A percentile compares a stretch with the other conserved stretches of the same genome.
Conservation (phyloP, 2,888 invertebrate genomes). For the Diaprepes abbreviatus region DNA sequence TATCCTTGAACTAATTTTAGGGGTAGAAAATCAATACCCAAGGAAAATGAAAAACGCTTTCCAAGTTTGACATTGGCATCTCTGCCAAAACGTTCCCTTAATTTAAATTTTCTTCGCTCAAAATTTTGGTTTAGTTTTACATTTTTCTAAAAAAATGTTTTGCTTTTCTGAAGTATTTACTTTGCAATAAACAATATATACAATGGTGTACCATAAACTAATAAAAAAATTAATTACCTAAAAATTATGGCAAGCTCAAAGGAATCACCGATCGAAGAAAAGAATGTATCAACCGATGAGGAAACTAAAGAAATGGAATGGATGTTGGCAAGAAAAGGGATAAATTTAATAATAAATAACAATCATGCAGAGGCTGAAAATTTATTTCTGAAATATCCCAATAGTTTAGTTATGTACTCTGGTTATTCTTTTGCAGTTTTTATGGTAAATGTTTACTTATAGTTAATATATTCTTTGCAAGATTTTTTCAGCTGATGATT, state of each 20-base stretch:
- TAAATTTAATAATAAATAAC: slow-evolving; percentile 69
- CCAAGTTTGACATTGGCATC: slow-evolving; percentile 37
- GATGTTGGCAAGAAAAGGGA: slow-evolving; percentile 67
- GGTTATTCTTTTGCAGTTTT: slow-evolving; percentile 69
- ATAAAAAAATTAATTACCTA: neutral
- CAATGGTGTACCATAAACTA: neutral
- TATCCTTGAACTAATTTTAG: slow-evolving; percentile 21
- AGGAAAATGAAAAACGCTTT: slow-evolving; percentile 16
- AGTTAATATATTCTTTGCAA: too few relatives aligned
- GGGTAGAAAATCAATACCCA: slow-evolving; percentile 33
- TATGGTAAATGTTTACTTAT: slow-evolving; percentile 63
- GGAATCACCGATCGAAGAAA: neutral
- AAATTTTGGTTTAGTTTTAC: slow-evolving; percentile 31
- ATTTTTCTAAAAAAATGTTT: slow-evolving; percentile 8
- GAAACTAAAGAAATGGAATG: slow-evolving; percentile 59
- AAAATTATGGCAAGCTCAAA: slow-evolving; percentile 24
- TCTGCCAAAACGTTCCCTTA: slow-evolving; percentile 25
- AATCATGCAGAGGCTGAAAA: slow-evolving; percentile 66
- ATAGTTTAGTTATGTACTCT: slow-evolving; percentile 68
- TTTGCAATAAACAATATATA: neutral
- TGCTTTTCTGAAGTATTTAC: neutral
- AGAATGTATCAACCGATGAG: neutral
- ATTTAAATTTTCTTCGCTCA: slow-evolving; percentile 10
- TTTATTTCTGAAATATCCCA: slow-evolving; percentile 66
- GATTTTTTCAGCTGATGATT: too few relatives aligned